Evolutionary conservation across 2,113 vertebrate species (phyloP).

Genomic region (Oxyruncus cristatus): DNA sequence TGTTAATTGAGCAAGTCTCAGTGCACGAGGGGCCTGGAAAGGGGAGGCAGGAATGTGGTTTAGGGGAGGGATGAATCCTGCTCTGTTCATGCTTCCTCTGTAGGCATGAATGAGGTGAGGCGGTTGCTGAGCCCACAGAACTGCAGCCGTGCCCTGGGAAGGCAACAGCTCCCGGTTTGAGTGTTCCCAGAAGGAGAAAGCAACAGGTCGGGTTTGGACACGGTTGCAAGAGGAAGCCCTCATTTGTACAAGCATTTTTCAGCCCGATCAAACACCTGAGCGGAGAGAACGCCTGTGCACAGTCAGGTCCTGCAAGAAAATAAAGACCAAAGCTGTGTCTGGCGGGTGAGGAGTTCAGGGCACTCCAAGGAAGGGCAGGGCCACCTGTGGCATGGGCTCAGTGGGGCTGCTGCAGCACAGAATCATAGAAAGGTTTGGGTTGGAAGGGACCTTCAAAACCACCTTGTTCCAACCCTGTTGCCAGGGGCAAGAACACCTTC

Average conservation of each 20-base stretch:
- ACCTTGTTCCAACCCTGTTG: not conserved
- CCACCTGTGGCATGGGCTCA: rapidly evolving
- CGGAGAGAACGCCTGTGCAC: rapidly evolving
- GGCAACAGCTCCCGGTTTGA: not conserved
- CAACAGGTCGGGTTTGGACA: not conserved
- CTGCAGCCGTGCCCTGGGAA: not conserved
- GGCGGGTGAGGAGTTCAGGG: not conserved
- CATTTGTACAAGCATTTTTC: not conserved
- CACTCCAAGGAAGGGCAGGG: not conserved
- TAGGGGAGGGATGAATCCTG: not conserved
- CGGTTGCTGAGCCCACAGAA: not conserved
- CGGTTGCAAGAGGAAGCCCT: not conserved
- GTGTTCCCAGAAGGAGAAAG: not conserved
- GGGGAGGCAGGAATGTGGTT: not conserved
- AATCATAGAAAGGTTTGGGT: not conserved
- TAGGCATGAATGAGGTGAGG: rapidly evolving
- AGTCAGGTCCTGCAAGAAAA: not conserved
- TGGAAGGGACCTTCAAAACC: not conserved
- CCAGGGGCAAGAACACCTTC: not conserved
- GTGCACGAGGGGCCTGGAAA: not conserved
- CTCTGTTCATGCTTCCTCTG: not conserved
- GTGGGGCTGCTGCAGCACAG: too few species aligned
- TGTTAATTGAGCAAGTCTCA: not conserved
- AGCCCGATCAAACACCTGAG: not conserved
- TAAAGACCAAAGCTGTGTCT: rapidly evolving